These are phyloP conservation scores for Crematogaster levior DNA, from an alignment of 2,888 invertebrate species.

Conservation along the genomic window DNA sequence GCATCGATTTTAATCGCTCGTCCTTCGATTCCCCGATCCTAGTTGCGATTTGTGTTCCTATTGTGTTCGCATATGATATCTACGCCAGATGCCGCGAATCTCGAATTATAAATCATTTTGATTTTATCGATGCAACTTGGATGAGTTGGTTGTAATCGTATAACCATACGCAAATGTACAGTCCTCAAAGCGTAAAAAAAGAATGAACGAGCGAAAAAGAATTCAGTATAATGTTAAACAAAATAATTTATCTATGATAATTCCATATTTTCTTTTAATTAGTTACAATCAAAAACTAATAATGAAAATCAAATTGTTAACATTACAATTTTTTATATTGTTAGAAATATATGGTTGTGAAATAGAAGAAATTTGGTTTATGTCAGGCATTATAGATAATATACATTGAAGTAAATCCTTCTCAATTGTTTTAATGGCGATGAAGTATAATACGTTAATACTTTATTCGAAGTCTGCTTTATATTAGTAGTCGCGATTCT, in stretches of 20 bases:
- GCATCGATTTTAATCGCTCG: conserved; percentile 54
- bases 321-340: background rate
- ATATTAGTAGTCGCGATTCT: conserved; percentile 42
- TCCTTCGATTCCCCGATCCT: conserved; percentile 33
- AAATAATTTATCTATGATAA: conserved; percentile 1
- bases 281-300: background rate
- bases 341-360: background rate
- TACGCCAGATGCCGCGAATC: conserved; percentile 34
- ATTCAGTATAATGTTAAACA: background rate
- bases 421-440: conserved; percentile 11
- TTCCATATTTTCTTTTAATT: background rate
- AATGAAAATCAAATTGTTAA: too few relatives aligned
- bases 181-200: conserved; percentile 21
- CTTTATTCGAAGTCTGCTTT: conserved; percentile 44
- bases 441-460: conserved; percentile 35
- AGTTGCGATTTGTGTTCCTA: conserved; percentile 27
- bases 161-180: conserved; percentile 6
- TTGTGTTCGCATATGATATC: conserved; percentile 53
- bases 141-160: conserved; percentile 23
- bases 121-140: conserved; percentile 56
- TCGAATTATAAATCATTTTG: conserved; percentile 62
- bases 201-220: background rate
- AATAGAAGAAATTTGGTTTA: background rate
- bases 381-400: background rate
- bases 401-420: conserved; percentile 14